A percentile compares a stretch with the other conserved stretches of the same genome.
phyloP scores from a whole-genome alignment of 2,113 vertebrate species.

The Struthidea cinerea region DNA sequence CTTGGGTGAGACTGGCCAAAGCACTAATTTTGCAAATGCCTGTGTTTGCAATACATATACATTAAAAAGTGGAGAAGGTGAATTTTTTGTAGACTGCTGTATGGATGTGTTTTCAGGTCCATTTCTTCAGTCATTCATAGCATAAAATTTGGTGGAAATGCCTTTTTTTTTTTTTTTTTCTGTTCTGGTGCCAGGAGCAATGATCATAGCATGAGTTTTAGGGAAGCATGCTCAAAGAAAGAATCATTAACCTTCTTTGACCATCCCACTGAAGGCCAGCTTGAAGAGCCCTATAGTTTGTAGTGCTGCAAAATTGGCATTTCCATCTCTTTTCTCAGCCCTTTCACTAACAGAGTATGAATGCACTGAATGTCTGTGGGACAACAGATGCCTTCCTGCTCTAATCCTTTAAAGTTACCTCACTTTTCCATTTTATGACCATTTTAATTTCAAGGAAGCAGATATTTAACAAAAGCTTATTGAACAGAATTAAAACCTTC shows the following conservation, averaged over 20 bases:
- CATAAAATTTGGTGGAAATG: not conserved
- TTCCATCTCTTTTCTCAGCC: not conserved
- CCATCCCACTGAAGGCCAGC: not conserved
- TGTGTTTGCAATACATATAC: not conserved
- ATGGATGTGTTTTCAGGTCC: not conserved
- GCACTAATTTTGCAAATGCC: not conserved
- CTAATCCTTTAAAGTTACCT: not conserved
- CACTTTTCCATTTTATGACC: slow-evolving; percentile 9
- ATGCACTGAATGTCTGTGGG: not conserved
- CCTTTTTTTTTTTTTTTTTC: not conserved
- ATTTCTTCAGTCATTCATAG: not conserved
- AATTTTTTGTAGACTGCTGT: not conserved
- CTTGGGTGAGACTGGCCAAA: not conserved
- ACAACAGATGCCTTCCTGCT: not conserved
- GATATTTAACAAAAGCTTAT: slow-evolving; percentile 15
- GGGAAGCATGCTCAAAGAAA: not conserved
- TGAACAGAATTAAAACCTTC: slow-evolving; percentile 29
- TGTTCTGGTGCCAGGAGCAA: not conserved
- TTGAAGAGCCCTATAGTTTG: not conserved
- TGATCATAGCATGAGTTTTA: not conserved
- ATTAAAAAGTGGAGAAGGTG: not conserved
- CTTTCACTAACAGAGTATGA: not conserved
- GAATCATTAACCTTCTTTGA: not conserved
- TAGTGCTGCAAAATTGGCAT: not conserved
- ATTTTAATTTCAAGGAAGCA: slow-evolving; percentile 37